A percentile compares a stretch with the other conserved stretches of the same genome.
Evolutionary conservation across 2,113 vertebrate genomes (phyloP).

Genomic region (Sinocyclocheilus anshuiensis): DNA sequence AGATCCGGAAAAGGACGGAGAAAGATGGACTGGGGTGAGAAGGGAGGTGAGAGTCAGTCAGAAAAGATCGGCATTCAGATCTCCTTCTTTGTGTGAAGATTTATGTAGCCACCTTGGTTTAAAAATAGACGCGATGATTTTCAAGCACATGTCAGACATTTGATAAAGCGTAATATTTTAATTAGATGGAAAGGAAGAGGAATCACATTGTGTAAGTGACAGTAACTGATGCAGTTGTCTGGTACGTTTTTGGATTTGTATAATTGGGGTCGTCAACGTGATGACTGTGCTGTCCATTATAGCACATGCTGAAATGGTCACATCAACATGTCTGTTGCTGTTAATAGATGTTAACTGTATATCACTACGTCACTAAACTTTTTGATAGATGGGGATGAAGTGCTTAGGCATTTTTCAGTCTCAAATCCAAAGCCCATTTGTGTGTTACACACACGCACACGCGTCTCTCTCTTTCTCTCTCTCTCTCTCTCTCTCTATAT

Average conservation of each 20-base stretch:
- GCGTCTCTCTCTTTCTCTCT: no score
- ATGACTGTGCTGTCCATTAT: conserved; percentile 11
- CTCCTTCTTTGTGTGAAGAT: conserved; percentile 35
- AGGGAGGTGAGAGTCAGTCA: neutral
- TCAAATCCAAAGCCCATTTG: no score
- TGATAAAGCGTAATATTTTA: conserved; percentile 40
- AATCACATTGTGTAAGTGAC: conserved; percentile 33
- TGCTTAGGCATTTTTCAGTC: no score
- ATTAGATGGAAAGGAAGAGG: conserved; percentile 23
- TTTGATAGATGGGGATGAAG: no score
- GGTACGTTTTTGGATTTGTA: conserved; percentile 10
- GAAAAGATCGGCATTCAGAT: conserved; percentile 7
- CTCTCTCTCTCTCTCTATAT: no score
- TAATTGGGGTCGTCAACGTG: neutral
- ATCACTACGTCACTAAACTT: neutral
- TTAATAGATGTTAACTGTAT: neutral
- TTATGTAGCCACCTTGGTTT: conserved; percentile 45
- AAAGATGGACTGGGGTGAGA: neutral
- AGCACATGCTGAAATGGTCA: neutral
- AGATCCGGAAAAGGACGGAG: neutral
- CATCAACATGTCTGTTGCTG: neutral
- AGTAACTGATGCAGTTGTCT: conserved; percentile 11
- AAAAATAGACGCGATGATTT: conserved; percentile 28
- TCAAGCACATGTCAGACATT: conserved; percentile 23
- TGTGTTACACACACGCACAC: no score